Percentiles rank a stretch among this genome's conserved stretches.
Conservation (phyloP, 2,797 vertebrate species). For the Orestias chungarensis region DNA sequence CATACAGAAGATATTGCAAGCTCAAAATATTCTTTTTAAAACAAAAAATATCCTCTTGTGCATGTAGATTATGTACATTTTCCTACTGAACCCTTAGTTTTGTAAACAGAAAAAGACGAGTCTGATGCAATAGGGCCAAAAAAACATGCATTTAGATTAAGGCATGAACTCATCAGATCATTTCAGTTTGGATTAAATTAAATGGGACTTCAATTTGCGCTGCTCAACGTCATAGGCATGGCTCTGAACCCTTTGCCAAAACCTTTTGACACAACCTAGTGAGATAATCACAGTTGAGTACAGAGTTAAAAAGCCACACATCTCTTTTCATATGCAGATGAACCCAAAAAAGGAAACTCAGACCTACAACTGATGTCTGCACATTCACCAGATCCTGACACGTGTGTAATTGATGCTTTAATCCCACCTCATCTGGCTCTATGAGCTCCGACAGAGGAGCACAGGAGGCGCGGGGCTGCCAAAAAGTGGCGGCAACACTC, state of each 20-base stretch:
- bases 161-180: too few species aligned
- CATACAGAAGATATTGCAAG: constrained; percentile 37
- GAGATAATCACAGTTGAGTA: constrained; percentile 48
- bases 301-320: constrained; percentile 35
- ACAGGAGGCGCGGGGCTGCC: not conserved
- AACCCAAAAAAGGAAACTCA: constrained; percentile 26
- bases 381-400: constrained; percentile 15
- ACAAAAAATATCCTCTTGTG: constrained; percentile 52
- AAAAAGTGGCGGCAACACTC: constrained; percentile 4
- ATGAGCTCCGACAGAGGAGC: not conserved
- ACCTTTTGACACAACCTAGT: constrained; percentile 32
- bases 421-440: constrained; percentile 1
- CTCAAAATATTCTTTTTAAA: constrained; percentile 37
- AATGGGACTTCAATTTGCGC: not conserved
- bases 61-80: constrained; percentile 5
- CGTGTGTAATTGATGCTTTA: constrained; percentile 29
- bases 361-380: constrained; percentile 40
- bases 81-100: not conserved
- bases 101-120: constrained; percentile 15
- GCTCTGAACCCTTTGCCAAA: constrained; percentile 37
- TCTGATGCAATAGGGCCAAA: not conserved
- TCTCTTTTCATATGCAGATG: constrained; percentile 61
- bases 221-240: constrained; percentile 6
- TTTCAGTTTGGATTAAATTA: not conserved
- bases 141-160: too few species aligned